phyloP scores from a whole-genome alignment of 2,113 vertebrate genomes.

The Amphiprion percula region DNA sequence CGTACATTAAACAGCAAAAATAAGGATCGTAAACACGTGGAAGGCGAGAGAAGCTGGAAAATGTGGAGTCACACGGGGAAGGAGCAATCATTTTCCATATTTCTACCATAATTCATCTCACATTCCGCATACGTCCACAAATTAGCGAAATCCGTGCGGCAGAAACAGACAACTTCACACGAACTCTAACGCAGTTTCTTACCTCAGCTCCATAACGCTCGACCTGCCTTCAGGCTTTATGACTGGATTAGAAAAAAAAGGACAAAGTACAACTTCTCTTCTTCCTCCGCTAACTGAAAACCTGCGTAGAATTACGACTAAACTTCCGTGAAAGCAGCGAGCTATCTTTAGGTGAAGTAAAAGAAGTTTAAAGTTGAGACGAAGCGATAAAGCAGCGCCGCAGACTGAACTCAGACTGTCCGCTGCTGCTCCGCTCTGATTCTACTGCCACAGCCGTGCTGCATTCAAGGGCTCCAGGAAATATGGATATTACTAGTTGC shows the following conservation, averaged over 20 bases:
- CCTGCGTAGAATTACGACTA: rapidly evolving
- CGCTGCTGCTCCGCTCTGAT: no score
- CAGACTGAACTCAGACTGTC: background rate
- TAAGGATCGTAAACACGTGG: no score
- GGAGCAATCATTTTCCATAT: conserved; percentile 21
- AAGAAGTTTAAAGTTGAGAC: background rate
- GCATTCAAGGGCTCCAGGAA: conserved; percentile 46
- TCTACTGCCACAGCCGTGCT: conserved; percentile 4
- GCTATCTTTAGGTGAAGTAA: rapidly evolving
- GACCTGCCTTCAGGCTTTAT: conserved; percentile 6
- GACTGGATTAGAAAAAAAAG: background rate
- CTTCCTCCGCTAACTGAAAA: background rate
- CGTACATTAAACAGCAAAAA: no score
- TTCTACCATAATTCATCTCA: background rate
- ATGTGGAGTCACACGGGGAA: conserved; percentile 1
- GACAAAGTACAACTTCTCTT: conserved; percentile 28
- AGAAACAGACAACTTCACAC: no score
- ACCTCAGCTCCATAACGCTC: conserved; percentile 59
- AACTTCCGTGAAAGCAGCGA: background rate
- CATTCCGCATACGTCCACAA: no score
- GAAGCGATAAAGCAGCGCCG: background rate
- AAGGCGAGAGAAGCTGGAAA: conserved; percentile 6
- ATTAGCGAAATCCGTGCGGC: no score
- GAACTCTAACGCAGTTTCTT: conserved; percentile 19
- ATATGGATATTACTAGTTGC: background rate